Percentiles rank a stretch among this genome's conserved stretches.
Evolutionary conservation across 2,888 invertebrate species (phyloP).

Genomic region (Aporophyla lueneburgensis): DNA sequence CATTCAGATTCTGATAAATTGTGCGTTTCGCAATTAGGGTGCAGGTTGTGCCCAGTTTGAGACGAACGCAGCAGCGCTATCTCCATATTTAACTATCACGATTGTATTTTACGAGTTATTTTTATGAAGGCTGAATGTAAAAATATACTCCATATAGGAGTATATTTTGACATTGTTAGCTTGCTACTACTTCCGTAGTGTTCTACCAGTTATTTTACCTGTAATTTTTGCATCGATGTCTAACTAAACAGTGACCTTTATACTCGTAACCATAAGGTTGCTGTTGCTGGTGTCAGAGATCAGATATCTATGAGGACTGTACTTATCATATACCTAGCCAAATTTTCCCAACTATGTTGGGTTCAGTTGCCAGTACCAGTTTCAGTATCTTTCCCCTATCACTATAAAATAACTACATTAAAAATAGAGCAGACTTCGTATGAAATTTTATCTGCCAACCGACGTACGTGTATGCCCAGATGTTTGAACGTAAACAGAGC

Average conservation of each 20-base stretch:
- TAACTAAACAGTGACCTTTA: neutral
- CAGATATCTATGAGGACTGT: neutral
- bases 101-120: slow-evolving; percentile 2
- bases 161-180: neutral
- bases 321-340: neutral
- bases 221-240: neutral
- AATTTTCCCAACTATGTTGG: neutral
- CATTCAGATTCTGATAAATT: no score
- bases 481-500: neutral
- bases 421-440: no score
- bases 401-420: no score
- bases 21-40: no score
- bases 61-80: no score
- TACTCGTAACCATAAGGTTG: neutral
- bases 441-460: no score
- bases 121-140: no score
- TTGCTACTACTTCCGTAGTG: neutral
- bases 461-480: no score
- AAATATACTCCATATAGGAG: no score
- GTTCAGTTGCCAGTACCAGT: neutral
- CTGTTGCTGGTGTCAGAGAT: neutral
- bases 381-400: no score
- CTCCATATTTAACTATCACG: neutral
- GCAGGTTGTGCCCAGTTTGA: no score
- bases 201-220: neutral